Conservation (phyloP, 2,797 vertebrate species). For the Phrynocephalus guinanensis region DNA sequence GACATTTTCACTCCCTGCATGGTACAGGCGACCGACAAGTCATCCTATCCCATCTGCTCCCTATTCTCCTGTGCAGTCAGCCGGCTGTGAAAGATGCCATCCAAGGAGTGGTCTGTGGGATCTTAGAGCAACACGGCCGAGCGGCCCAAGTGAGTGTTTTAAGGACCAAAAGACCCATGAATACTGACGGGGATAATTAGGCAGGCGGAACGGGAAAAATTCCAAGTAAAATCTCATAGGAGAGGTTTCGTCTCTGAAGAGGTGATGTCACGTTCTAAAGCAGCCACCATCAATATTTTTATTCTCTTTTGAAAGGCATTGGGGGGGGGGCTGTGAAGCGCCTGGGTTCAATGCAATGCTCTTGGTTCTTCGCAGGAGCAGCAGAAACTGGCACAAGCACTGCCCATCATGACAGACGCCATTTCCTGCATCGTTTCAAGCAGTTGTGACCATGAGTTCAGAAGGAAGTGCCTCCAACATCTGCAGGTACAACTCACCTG, state of each 20-base stretch:
- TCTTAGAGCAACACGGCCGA: constrained; percentile 49
- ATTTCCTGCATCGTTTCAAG: constrained; percentile 63
- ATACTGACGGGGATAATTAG: not conserved
- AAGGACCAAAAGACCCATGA: not conserved
- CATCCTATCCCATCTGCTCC: constrained; percentile 56
- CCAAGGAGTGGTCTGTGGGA: constrained; percentile 42
- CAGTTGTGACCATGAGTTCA: constrained; percentile 67
- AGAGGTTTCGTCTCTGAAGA: not conserved
- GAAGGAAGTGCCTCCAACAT: constrained; percentile 60
- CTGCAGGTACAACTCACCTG: constrained; percentile 56
- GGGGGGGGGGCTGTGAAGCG: not conserved
- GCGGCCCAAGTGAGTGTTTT: constrained; percentile 52
- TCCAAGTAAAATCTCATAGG: not conserved
- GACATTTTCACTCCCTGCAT: not conserved
- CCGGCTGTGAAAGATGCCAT: constrained; percentile 41
- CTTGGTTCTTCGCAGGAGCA: constrained; percentile 52
- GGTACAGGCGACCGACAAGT: constrained; percentile 50
- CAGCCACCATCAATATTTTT: not conserved
- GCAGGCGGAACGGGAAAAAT: not conserved
- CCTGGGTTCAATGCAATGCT: not conserved
- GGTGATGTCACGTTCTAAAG: not conserved
- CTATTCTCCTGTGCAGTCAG: constrained; percentile 61
- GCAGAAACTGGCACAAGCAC: constrained; percentile 56
- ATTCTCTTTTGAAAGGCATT: not conserved
- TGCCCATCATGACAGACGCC: constrained; percentile 64